Conservation (phyloP, 1,140 invertebrate species). For the Drosophila trapezifrons region DNA sequence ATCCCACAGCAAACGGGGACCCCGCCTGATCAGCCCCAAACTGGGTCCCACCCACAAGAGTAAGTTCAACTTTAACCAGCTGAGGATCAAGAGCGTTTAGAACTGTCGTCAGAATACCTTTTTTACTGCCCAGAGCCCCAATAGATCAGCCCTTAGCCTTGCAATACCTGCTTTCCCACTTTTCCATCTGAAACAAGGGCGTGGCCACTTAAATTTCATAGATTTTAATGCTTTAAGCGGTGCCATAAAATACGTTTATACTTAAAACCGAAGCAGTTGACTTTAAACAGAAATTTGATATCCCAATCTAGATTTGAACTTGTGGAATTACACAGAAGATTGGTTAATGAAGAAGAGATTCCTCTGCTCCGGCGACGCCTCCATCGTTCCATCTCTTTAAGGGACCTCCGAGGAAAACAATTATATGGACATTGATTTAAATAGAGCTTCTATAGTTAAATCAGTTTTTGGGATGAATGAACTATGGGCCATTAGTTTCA, state of each 20-base stretch:
- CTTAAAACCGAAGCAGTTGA: background rate
- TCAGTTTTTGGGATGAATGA: too few relatives aligned
- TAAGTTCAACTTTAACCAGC: slow-evolving; percentile 57
- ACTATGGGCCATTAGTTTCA: too few relatives aligned
- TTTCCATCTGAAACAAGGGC: too few relatives aligned
- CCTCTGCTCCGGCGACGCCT: background rate
- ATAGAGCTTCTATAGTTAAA: too few relatives aligned
- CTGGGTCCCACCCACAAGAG: slow-evolving; percentile 43
- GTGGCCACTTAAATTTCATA: too few relatives aligned
- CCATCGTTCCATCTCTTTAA: background rate
- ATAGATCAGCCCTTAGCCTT: too few relatives aligned
- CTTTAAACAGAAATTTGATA: background rate
- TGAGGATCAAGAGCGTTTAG: slow-evolving; percentile 43
- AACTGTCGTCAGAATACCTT: too few relatives aligned
- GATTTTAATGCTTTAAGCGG: too few relatives aligned
- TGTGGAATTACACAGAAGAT: background rate
- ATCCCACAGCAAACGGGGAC: slow-evolving; percentile 42
- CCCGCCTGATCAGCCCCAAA: background rate
- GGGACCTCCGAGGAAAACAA: too few relatives aligned
- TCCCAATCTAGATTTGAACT: background rate
- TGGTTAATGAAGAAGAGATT: slow-evolving; percentile 7
- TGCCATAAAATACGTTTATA: background rate
- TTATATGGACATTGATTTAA: too few relatives aligned
- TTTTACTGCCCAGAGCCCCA: too few relatives aligned
- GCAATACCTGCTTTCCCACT: too few relatives aligned